Conservation (phyloP, 2,888 invertebrate genomes). For the Aphrophora alni region DNA sequence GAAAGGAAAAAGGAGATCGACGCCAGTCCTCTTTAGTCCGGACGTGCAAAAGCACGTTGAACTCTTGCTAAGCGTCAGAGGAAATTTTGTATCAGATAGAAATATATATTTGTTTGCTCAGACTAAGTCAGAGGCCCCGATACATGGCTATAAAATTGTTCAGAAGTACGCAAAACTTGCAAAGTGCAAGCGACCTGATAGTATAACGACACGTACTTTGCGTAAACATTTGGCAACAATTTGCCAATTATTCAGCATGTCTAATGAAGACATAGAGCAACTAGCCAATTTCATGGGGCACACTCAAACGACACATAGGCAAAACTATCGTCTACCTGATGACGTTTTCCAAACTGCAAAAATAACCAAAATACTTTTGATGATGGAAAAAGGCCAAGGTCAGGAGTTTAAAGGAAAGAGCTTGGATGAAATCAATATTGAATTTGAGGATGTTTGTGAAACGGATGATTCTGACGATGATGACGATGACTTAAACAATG, state of each 20-base stretch:
- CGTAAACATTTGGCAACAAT: conserved; percentile 21
- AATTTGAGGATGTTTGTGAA: not conserved
- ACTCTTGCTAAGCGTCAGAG: not conserved
- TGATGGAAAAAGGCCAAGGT: not conserved
- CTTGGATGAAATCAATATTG: not conserved
- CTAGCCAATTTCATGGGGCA: conserved; percentile 9
- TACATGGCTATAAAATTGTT: not conserved
- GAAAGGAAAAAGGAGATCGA: not conserved
- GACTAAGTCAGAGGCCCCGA: not conserved
- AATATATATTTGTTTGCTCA: not conserved
- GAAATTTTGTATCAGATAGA: not conserved
- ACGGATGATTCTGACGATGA: not conserved
- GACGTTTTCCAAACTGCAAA: conserved; percentile 10
- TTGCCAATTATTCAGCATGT: not conserved
- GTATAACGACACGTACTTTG: not conserved
- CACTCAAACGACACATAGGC: not conserved
- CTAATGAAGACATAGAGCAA: not conserved
- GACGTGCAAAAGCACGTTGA: not conserved
- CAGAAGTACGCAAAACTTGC: too few relatives aligned
- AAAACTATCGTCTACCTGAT: not conserved
- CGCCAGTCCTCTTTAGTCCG: not conserved
- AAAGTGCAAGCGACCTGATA: not conserved
- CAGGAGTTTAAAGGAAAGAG: not conserved
- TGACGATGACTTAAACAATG: not conserved
- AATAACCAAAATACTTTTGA: not conserved